These are phyloP conservation scores for Thomomys bottae DNA, from an alignment of 2,113 vertebrate genomes.

Conservation along the genomic window DNA sequence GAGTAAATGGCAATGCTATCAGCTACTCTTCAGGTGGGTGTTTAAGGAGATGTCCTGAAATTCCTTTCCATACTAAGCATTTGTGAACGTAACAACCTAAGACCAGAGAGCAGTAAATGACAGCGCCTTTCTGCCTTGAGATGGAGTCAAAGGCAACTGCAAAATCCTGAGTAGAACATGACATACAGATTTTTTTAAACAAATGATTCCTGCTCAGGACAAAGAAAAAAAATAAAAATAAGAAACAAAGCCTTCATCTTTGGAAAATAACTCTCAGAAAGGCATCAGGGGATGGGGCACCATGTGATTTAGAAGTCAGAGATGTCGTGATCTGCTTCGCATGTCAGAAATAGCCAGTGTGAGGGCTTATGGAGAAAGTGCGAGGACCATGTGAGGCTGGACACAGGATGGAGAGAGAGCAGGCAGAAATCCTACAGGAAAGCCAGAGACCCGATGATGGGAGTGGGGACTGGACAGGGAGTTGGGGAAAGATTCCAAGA, in stretches of 20 bases:
- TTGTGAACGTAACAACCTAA: background rate
- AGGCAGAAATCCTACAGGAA: background rate
- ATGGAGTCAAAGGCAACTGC: too few relatives aligned
- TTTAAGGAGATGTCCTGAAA: slow-evolving; percentile 6
- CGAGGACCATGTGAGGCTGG: background rate
- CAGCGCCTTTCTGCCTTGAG: background rate
- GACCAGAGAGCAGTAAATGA: background rate
- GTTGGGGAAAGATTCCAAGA: background rate
- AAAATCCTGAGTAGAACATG: too few relatives aligned
- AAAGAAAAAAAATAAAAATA: background rate
- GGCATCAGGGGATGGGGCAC: background rate
- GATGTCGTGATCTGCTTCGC: background rate
- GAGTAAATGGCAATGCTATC: slow-evolving; percentile 43
- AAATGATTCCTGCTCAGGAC: background rate
- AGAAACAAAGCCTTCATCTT: background rate
- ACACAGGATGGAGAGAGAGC: background rate
- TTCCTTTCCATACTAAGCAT: background rate
- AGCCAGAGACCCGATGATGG: rapidly evolving
- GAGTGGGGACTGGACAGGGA: background rate
- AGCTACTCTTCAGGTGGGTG: background rate
- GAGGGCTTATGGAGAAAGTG: background rate
- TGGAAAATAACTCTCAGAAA: background rate
- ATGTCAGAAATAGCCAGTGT: slow-evolving; percentile 24
- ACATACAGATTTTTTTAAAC: background rate
- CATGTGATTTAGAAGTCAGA: background rate